Evolutionary conservation across 2,888 invertebrate species (phyloP), one percentile per base, ranked within the genome.

Genomic region (Prenolepis imparis): DNA sequence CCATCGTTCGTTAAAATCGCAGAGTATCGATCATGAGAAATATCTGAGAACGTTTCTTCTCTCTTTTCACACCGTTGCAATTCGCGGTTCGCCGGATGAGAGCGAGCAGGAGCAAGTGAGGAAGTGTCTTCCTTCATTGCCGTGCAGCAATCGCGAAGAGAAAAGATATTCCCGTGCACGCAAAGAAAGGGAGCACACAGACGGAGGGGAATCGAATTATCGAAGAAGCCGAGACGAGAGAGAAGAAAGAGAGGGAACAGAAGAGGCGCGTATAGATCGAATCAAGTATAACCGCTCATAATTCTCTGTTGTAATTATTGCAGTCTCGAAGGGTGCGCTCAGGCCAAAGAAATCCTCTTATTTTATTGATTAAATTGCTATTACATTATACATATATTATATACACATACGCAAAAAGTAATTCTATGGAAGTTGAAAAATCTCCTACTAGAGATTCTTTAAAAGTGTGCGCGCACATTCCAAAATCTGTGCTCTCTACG

Each of bases 351-450:
- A 89, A 91, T 93, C 88, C 90, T 94, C 92, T 94, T 94, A 92
- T 93, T 94, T 93, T 93, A 93, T 93, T 94, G 92, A 94, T 94
- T 93, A 93, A 94, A 93, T 92, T 93, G 92, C 93, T 92, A 92
- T 93, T 93, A 93, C 93, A 90, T 93, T 93, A 93, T 91, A 91
- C 84, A 55, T 70, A 48, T 48, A 48, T 6, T 18, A 18, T 18
- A 48, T 6, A 18, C 4, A n/a, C 8, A 52, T 18, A 67, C 44
- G 21, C 21, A 63, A 36, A 5, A 36, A n/a, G n/a, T 36, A 36
- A 36, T n/a, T 28, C 4, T 15, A 36, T 44, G 18, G 44, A 67
- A 68, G 55, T 4, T 64, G 18, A 28, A 28, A 52, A 68, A 21
- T 15, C 9, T n/a, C 18, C 6, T 15, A 28, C 1, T 18, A 21